These are phyloP conservation scores for Acronicta psi DNA, from an alignment of 2,888 invertebrate genomes.

Conservation along the genomic window DNA sequence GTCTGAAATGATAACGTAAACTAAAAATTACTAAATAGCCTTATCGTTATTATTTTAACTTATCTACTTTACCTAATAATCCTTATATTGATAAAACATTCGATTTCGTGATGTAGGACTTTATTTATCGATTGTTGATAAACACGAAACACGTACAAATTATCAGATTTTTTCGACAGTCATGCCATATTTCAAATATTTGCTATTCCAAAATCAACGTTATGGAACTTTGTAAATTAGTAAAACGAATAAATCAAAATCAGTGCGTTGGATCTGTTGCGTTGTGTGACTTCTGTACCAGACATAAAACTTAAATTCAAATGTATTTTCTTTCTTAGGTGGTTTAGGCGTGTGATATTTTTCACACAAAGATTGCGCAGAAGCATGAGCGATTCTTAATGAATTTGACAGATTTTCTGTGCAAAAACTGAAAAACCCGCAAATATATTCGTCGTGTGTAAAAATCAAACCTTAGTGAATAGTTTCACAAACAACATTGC, in stretches of 20 bases:
- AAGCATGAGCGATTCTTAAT: too few relatives aligned
- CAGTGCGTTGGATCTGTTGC: too few relatives aligned
- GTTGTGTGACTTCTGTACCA: too few relatives aligned
- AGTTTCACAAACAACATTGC: slow-evolving; percentile 21
- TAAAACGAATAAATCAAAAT: too few relatives aligned
- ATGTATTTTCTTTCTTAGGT: too few relatives aligned
- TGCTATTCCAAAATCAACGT: not conserved
- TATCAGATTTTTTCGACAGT: not conserved
- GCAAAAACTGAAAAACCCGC: too few relatives aligned
- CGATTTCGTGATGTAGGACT: slow-evolving; percentile 1
- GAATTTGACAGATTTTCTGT: too few relatives aligned
- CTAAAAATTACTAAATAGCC: slow-evolving; percentile 42
- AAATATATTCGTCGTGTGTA: too few relatives aligned
- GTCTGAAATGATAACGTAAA: slow-evolving; percentile 34
- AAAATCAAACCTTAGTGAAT: not conserved
- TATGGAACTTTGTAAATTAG: too few relatives aligned
- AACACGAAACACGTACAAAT: not conserved
- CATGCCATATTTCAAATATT: not conserved
- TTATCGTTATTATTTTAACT: slow-evolving; percentile 25
- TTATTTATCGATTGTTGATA: not conserved
- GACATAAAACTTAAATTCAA: too few relatives aligned
- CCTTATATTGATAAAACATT: not conserved
- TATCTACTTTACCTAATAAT: slow-evolving; percentile 17
- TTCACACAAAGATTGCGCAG: too few relatives aligned
- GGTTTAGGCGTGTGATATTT: too few relatives aligned